phyloP scores from a whole-genome alignment of 2,888 invertebrate genomes.

The Archaeoteleia sp. region DNA sequence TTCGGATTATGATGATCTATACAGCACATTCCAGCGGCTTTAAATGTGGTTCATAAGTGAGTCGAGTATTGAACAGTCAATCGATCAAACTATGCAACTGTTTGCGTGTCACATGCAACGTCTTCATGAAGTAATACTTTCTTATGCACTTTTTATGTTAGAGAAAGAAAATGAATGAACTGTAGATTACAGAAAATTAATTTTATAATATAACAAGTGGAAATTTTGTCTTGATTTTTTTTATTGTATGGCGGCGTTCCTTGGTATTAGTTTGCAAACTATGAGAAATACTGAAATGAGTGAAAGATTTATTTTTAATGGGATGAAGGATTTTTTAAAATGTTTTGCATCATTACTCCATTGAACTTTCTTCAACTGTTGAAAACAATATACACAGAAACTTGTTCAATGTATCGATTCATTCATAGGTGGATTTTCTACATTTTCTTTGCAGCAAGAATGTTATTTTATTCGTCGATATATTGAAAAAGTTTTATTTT shows the following conservation, averaged over 20 bases:
- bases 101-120: conserved; percentile 5
- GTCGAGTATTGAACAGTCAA: conserved; percentile 29
- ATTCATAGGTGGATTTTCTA: background rate
- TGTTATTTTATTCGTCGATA: background rate
- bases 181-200: background rate
- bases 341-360: background rate
- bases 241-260: no score
- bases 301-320: no score
- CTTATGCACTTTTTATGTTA: conserved; percentile 4
- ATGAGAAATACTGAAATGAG: no score
- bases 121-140: background rate
- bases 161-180: background rate
- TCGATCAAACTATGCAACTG: background rate
- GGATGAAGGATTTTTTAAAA: background rate
- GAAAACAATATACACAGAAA: background rate
- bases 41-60: conserved; percentile 56
- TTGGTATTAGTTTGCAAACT: no score
- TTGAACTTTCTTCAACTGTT: background rate
- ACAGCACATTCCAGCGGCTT: conserved; percentile 72
- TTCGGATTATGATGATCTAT: conserved; percentile 58
- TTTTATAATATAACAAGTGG: no score
- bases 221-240: no score
- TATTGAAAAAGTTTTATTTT: conserved; percentile 22
- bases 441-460: background rate
- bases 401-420: conserved; percentile 19